Percentiles rank a stretch among this genome's conserved stretches.
Evolutionary conservation across 2,888 invertebrate species (phyloP).

Genomic region (Eremobia ochroleuca): DNA sequence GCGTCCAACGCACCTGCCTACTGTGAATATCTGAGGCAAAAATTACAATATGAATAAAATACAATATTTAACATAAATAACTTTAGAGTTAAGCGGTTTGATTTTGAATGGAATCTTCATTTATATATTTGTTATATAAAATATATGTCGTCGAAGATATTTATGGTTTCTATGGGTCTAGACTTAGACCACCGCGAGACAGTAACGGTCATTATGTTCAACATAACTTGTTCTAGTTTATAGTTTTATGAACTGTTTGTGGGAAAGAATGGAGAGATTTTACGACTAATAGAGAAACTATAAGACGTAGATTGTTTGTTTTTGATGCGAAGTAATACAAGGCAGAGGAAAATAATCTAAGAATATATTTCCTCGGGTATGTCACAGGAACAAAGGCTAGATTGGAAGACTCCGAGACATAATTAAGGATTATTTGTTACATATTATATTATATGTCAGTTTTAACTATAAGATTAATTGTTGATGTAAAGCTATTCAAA

Average conservation of each 20-base stretch:
- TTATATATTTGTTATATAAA: constrained; percentile 40
- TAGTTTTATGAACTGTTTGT: constrained; percentile 23
- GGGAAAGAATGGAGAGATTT: constrained; percentile 13
- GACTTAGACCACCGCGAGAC: constrained; percentile 25
- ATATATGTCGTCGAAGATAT: constrained; percentile 36
- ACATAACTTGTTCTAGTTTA: constrained; percentile 24
- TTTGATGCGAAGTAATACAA: neutral
- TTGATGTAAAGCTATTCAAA: constrained; percentile 8
- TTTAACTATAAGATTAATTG: neutral
- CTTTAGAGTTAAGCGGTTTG: constrained; percentile 21
- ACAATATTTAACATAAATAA: constrained; percentile 54
- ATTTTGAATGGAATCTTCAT: constrained; percentile 55
- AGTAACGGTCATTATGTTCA: constrained; percentile 14
- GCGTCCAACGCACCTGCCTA: constrained; percentile 60
- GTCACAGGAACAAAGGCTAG: neutral
- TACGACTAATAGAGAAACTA: constrained; percentile 7
- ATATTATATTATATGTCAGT: neutral
- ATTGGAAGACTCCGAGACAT: neutral
- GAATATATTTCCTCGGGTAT: neutral
- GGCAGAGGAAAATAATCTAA: too few species aligned
- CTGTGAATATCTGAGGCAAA: constrained; percentile 33
- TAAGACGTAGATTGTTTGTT: neutral
- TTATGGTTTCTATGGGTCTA: constrained; percentile 44
- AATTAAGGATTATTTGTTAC: neutral
- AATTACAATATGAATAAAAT: constrained; percentile 63